These are phyloP conservation scores for Corapipo altera DNA, from an alignment of 2,113 vertebrate genomes.

Conservation along the genomic window DNA sequence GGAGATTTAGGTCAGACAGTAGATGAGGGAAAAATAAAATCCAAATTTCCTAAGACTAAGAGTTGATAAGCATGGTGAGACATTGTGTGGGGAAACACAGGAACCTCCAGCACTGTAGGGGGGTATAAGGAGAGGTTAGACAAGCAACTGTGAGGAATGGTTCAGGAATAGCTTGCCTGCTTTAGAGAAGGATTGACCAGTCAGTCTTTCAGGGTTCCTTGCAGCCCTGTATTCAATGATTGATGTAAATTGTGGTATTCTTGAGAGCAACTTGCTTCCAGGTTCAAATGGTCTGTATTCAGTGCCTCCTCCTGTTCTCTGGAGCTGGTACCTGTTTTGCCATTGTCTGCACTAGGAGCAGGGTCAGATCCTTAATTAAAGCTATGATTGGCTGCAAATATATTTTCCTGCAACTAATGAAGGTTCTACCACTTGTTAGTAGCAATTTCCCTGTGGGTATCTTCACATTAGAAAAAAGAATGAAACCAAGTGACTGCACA, in stretches of 20 bases:
- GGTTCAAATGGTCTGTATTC: background rate
- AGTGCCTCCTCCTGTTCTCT: background rate
- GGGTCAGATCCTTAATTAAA: slow-evolving; percentile 28
- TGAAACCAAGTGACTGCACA: background rate
- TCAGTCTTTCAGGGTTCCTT: background rate
- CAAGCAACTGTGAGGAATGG: background rate
- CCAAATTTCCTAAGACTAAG: background rate
- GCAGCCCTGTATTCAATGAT: background rate
- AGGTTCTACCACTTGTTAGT: background rate
- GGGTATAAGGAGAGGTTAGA: background rate
- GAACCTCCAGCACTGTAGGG: background rate
- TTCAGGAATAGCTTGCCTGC: background rate
- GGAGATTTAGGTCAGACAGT: background rate
- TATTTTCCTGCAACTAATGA: slow-evolving; percentile 11
- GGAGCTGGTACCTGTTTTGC: background rate
- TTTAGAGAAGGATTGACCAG: background rate
- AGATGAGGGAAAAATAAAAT: background rate
- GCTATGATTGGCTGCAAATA: background rate
- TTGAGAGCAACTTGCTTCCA: background rate
- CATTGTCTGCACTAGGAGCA: background rate
- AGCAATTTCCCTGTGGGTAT: background rate
- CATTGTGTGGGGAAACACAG: background rate
- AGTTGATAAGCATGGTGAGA: background rate
- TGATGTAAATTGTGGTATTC: background rate
- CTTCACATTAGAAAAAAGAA: background rate